Evolutionary conservation across 1,140 invertebrate genomes (phyloP), one percentile per base, ranked within the genome.

Genomic region (Acromyrmex echinatior): DNA sequence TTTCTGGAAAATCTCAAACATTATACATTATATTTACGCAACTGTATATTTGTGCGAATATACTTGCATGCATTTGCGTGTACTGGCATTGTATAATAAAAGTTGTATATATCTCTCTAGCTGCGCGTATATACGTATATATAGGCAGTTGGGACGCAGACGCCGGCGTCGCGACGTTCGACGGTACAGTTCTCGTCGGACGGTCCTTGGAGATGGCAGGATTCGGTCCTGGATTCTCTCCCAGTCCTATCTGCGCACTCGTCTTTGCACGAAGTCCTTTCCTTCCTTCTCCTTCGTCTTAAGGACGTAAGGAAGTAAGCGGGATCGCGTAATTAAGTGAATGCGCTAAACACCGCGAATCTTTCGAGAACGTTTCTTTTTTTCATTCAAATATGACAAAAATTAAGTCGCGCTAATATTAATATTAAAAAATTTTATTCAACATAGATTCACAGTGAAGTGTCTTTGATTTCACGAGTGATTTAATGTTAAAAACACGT

Each of bases 141-240:
- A 90, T 87, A 89, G 92, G 90, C 90, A 92, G 80, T 84, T 90
- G 91, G 93, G 91, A 94, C 93, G 94, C 93, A 94, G 93, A 95
- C 93, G 93, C 93, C 92, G 91, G 90, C 94, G 93, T 94, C 94
- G 94, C 94, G 94, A 95, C 94, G 94, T 94, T 95, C 94, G 91
- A 94, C 93, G 93, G 94, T 94, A 94, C 94, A 95, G 94, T 95
- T 94, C 94, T 92, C 94, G 93, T 94, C 93, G 89, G 92, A 94
- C 93, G 92, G 92, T 93, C 93, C 92, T 92, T 93, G 93, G 94
- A 94, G 94, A 93, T 94, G 94, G 92, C 91, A 94, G 92, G 90
- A 90, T 93, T 90, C 87, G 79, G 86, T 89, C 88, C 88, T 86
- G 87, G 79, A 88, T 91, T 86, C 80, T 90, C 88, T 79, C 91